A percentile compares a stretch with the other conserved stretches of the same genome.
These are phyloP conservation scores for Lepeophtheirus salmonis DNA, from an alignment of 1,140 invertebrate genomes.

Conservation along the genomic window DNA sequence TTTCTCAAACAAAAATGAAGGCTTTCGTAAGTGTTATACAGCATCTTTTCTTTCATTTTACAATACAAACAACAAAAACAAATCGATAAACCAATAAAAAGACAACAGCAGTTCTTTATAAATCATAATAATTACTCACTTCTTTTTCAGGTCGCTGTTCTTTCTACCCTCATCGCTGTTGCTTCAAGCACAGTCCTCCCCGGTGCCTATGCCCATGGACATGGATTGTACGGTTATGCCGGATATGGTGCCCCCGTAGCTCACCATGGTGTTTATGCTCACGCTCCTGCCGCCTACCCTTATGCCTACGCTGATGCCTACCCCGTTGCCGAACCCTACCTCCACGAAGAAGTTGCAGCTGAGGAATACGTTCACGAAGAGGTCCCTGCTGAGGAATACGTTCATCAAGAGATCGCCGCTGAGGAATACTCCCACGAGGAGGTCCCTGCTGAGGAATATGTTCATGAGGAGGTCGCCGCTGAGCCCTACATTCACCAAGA, in stretches of 20 bases:
- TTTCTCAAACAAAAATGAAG: slow-evolving; percentile 8
- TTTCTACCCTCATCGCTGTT: slow-evolving; percentile 3
- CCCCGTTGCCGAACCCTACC: slow-evolving; percentile 9
- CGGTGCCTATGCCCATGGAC: background rate
- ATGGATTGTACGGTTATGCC: background rate
- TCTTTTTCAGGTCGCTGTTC: slow-evolving; percentile 13
- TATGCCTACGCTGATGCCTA: background rate
- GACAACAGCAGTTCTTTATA: background rate
- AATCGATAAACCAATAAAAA: background rate
- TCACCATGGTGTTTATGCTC: background rate
- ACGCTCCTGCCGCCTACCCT: background rate
- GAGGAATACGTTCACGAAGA: slow-evolving; percentile 13
- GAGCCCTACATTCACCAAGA: slow-evolving; percentile 9
- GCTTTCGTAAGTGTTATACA: background rate
- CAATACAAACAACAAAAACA: background rate
- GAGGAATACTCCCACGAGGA: slow-evolving; percentile 14
- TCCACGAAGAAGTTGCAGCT: slow-evolving; percentile 11
- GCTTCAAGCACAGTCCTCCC: background rate
- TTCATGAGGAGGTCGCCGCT: slow-evolving; percentile 11
- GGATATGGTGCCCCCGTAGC: background rate
- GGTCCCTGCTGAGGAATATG: slow-evolving; percentile 7
- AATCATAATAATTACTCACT: background rate
- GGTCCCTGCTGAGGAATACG: slow-evolving; percentile 11
- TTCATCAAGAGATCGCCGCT: slow-evolving; percentile 13
- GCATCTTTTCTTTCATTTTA: background rate